Percentiles rank a stretch among this genome's conserved stretches.
phyloP scores from a whole-genome alignment of 1,140 invertebrate species.

The Hestina assimilis region DNA sequence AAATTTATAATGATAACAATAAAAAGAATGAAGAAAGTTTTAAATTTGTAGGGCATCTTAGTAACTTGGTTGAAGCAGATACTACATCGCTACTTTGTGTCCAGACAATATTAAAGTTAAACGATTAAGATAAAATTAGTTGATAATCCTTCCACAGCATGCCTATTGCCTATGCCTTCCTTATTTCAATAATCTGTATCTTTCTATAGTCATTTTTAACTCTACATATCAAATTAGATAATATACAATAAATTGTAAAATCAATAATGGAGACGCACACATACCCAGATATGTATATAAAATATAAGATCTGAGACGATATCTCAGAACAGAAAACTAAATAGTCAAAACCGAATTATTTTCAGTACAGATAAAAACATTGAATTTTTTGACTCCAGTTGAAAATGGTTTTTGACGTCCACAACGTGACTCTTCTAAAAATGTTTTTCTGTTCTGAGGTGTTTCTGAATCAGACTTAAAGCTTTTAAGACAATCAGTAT shows the following conservation, averaged over 20 bases:
- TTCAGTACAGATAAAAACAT: not conserved
- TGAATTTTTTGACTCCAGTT: no score
- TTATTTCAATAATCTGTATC: not conserved
- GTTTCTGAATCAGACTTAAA: not conserved
- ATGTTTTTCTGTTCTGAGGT: not conserved
- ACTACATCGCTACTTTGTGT: not conserved
- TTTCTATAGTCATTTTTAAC: slow-evolving; percentile 1
- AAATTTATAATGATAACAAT: not conserved
- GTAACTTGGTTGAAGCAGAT: not conserved
- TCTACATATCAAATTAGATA: slow-evolving; percentile 27
- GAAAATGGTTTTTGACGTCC: not conserved
- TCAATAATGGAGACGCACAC: not conserved
- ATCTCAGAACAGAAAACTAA: not conserved
- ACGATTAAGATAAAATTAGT: slow-evolving; percentile 6
- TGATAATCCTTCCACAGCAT: not conserved
- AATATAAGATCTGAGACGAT: no score
- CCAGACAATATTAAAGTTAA: slow-evolving; percentile 10
- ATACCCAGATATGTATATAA: no score
- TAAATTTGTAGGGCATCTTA: no score
- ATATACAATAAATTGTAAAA: not conserved
- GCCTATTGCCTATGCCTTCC: not conserved
- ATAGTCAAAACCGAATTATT: not conserved
- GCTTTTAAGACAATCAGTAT: not conserved
- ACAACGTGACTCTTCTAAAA: not conserved
- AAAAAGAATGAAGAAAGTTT: not conserved